Percentiles rank a stretch among this genome's conserved stretches.
Evolutionary conservation across 2,888 invertebrate genomes (phyloP).

Genomic region (Caenorhabditis sp.): DNA sequence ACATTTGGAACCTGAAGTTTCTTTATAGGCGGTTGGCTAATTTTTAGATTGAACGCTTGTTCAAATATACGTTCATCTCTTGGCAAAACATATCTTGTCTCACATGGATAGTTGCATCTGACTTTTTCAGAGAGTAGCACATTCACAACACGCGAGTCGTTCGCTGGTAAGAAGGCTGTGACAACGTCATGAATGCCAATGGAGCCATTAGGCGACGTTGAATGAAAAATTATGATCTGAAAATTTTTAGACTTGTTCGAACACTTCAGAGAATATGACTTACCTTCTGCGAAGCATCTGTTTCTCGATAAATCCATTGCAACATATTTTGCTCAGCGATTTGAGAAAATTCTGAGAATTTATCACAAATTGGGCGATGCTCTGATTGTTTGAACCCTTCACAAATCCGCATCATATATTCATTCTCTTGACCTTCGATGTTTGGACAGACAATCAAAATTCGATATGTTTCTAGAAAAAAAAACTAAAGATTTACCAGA

Average conservation of each 20-base stretch:
- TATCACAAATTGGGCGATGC: conserved; percentile 20
- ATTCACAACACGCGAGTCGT: conserved; percentile 10
- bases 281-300: conserved; percentile 22
- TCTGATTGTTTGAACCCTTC: conserved; percentile 21
- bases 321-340: conserved; percentile 30
- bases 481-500: background rate
- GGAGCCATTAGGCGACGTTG: conserved; percentile 1
- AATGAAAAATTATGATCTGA: conserved; percentile 26
- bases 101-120: background rate
- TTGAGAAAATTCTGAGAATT: conserved; percentile 9
- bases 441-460: conserved; percentile 31
- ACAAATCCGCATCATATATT: conserved; percentile 21
- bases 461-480: conserved; percentile 16
- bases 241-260: too few species aligned
- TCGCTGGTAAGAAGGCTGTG: conserved; percentile 13
- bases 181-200: too few species aligned
- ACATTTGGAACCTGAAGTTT: background rate
- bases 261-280: too few species aligned
- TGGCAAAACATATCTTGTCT: conserved; percentile 26
- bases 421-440: conserved; percentile 12
- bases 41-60: conserved; percentile 20
- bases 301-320: conserved; percentile 28
- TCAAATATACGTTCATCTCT: conserved; percentile 24
- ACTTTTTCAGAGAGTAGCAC: conserved; percentile 7
- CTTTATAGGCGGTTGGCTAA: conserved; percentile 10